These are phyloP conservation scores for Ophthalmolycus amberensis DNA, from an alignment of 2,113 vertebrate genomes.

Conservation along the genomic window DNA sequence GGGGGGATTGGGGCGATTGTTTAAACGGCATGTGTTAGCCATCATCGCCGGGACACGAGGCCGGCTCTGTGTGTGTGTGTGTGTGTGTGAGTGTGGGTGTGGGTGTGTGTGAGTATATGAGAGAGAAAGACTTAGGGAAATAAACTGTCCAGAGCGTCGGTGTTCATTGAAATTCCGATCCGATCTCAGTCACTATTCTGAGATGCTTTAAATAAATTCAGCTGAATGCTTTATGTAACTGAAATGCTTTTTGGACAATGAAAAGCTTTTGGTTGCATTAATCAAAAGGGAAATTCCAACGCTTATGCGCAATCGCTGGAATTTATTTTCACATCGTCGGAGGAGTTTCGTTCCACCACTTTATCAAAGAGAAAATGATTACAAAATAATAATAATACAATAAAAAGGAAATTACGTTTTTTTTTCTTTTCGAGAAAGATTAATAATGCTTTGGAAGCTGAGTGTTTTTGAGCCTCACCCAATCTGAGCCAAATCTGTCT, in stretches of 20 bases:
- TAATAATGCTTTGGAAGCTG: conserved; percentile 9
- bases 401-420: conserved; percentile 28
- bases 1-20: conserved; percentile 80
- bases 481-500: conserved; percentile 1
- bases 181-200: conserved; percentile 45
- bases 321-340: conserved; percentile 60
- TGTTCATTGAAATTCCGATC: conserved; percentile 69
- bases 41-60: conserved; percentile 43
- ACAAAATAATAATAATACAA: conserved; percentile 39
- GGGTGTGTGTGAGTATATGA: not conserved
- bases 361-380: conserved; percentile 39
- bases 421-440: conserved; percentile 23
- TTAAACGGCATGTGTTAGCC: conserved; percentile 76
- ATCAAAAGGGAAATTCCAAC: conserved; percentile 66
- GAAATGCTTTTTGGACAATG: conserved; percentile 69
- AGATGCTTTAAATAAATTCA: conserved; percentile 68
- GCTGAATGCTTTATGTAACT: conserved; percentile 64
- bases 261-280: conserved; percentile 70
- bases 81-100: conserved; percentile 6
- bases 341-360: conserved; percentile 42
- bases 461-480: conserved; percentile 10
- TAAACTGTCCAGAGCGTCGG: conserved; percentile 39
- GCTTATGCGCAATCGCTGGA: conserved; percentile 50
- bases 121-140: conserved; percentile 43
- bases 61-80: conserved; percentile 15